Conservation (phyloP, 2,113 vertebrate species). For the Laticauda colubrina region DNA sequence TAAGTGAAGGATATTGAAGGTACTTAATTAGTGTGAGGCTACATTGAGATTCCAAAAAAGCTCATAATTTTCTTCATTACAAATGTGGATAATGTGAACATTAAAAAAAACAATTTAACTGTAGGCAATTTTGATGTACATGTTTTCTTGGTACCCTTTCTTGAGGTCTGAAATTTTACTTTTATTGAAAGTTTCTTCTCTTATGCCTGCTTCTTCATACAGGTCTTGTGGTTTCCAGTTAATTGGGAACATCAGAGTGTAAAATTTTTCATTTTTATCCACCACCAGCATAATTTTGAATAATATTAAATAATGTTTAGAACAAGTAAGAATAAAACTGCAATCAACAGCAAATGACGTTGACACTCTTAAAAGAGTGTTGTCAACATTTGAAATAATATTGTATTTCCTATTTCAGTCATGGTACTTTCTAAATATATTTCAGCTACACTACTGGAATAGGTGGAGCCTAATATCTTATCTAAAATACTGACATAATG, state of each 20-base stretch:
- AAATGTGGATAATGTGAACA: slow-evolving; percentile 46
- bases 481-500: slow-evolving; percentile 39
- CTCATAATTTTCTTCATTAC: slow-evolving; percentile 37
- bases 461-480: slow-evolving; percentile 9
- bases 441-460: slow-evolving; percentile 1
- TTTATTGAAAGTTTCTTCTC: not conserved
- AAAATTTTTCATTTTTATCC: not conserved
- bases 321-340: not conserved
- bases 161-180: not conserved
- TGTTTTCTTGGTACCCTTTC: not conserved
- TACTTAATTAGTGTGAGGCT: slow-evolving; percentile 53
- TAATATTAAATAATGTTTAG: not conserved
- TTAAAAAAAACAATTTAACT: slow-evolving; percentile 20
- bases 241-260: slow-evolving; percentile 20
- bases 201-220: slow-evolving; percentile 23
- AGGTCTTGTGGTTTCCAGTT: slow-evolving; percentile 52
- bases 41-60: slow-evolving; percentile 31
- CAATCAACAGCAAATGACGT: slow-evolving; percentile 30
- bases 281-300: slow-evolving; percentile 28
- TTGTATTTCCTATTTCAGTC: slow-evolving; percentile 32
- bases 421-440: slow-evolving; percentile 45
- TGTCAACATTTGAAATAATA: slow-evolving; percentile 40
- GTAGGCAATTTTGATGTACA: slow-evolving; percentile 34
- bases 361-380: slow-evolving; percentile 30
- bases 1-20: slow-evolving; percentile 53